Evolutionary conservation across 2,888 invertebrate species (phyloP).

Genomic region (Ectemnius lituratus): DNA sequence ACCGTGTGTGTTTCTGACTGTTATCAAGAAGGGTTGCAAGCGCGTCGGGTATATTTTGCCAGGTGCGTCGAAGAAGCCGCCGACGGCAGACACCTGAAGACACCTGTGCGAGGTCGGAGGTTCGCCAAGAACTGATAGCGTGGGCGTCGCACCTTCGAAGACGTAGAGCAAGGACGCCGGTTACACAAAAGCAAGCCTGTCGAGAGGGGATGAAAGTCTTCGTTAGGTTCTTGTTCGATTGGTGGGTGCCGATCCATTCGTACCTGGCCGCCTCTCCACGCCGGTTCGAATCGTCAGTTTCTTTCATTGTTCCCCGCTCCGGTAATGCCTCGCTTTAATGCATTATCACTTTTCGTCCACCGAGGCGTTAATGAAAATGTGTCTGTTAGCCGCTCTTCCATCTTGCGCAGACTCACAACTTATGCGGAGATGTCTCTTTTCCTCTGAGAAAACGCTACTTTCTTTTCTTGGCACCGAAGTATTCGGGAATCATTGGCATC

Average conservation of each 20-base stretch:
- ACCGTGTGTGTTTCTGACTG: no score
- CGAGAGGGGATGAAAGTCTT: conserved; percentile 65
- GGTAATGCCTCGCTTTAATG: conserved; percentile 29
- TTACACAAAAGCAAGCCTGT: conserved; percentile 50
- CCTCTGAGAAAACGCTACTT: no score
- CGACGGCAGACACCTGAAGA: conserved; percentile 21
- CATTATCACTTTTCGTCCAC: conserved; percentile 47
- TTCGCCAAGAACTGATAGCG: conserved; percentile 72
- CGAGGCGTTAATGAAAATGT: conserved; percentile 58
- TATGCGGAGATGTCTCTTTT: no score
- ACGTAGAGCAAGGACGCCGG: conserved; percentile 58
- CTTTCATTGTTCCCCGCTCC: conserved; percentile 39
- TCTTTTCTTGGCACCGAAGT: no score
- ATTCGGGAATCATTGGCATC: no score
- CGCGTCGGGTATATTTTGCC: no score
- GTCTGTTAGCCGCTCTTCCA: neutral
- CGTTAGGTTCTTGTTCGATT: conserved; percentile 61
- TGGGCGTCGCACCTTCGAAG: conserved; percentile 67
- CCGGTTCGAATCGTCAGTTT: neutral
- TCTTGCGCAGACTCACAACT: no score
- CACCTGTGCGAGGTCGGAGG: conserved; percentile 61
- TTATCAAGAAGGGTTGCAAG: no score
- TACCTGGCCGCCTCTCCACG: conserved; percentile 52
- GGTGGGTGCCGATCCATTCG: conserved; percentile 56
- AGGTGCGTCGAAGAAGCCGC: conserved; percentile 5